Conservation (phyloP, 2,888 invertebrate species). For the Perizoma flavofasciatum region DNA sequence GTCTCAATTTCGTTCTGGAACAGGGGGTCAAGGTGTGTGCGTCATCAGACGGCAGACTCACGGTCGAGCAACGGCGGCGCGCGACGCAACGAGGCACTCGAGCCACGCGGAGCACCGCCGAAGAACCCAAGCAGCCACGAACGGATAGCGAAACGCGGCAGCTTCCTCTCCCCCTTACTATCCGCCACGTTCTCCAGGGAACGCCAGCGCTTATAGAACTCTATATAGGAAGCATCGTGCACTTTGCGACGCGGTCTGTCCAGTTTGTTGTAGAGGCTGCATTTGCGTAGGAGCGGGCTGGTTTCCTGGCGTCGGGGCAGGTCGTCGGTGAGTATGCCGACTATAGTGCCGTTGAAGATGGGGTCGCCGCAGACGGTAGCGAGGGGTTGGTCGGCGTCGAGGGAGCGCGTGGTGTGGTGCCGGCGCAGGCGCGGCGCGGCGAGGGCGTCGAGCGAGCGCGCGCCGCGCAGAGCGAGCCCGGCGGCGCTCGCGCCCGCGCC, state of each 20-base stretch:
- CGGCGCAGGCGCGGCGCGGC: conserved; percentile 54
- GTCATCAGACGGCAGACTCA: conserved; percentile 76
- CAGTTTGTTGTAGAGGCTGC: conserved; percentile 66
- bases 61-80: conserved; percentile 75
- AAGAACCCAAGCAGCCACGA: conserved; percentile 91
- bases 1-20: no score
- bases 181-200: conserved; percentile 88
- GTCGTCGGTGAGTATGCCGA: conserved; percentile 67
- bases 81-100: conserved; percentile 76
- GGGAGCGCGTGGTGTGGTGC: conserved; percentile 64
- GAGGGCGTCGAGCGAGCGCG: conserved; percentile 60
- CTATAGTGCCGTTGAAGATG: conserved; percentile 74
- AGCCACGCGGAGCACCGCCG: conserved; percentile 88
- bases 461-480: conserved; percentile 54
- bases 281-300: conserved; percentile 77
- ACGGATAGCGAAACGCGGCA: conserved; percentile 87
- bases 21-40: not conserved
- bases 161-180: conserved; percentile 77
- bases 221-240: conserved; percentile 72
- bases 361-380: conserved; percentile 68
- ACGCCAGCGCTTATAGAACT: conserved; percentile 89
- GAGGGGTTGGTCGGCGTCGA: conserved; percentile 62
- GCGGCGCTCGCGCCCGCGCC: conserved; percentile 18
- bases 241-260: conserved; percentile 69
- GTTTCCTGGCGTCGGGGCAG: conserved; percentile 61